Percentiles rank a stretch among this genome's conserved stretches.
Conservation (phyloP, 2,797 vertebrate species). For the Merluccius polli region DNA sequence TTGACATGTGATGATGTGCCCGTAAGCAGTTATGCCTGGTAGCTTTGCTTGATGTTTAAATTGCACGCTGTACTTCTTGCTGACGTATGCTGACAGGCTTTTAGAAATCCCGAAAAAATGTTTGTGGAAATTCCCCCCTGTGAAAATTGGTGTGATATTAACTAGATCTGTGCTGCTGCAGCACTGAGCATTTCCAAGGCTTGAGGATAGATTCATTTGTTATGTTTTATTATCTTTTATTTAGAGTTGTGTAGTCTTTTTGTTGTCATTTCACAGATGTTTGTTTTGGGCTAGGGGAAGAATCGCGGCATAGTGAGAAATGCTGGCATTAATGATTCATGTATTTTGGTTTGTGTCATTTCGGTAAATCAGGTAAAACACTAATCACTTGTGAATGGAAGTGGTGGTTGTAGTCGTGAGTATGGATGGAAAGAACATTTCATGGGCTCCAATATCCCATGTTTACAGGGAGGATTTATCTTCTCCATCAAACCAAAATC, state of each 20-base stretch:
- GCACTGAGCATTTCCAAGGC: neutral
- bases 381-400: neutral
- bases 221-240: neutral
- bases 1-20: neutral
- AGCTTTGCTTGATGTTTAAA: conserved; percentile 1
- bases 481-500: neutral
- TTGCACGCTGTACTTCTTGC: neutral
- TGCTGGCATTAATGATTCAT: neutral
- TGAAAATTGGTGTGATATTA: neutral
- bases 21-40: neutral
- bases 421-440: neutral
- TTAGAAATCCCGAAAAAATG: no score
- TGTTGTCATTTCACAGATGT: neutral
- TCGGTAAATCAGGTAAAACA: neutral
- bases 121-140: no score
- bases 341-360: neutral
- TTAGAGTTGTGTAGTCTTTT: neutral
- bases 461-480: neutral
- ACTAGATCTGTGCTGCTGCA: neutral
- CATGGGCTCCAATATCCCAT: neutral
- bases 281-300: neutral
- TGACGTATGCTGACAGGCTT: neutral
- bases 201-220: neutral
- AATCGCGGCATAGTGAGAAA: neutral
- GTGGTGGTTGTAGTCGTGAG: neutral